These are phyloP conservation scores for Drosophila biarmipes DNA, from an alignment of 1,140 invertebrate genomes.

Conservation along the genomic window DNA sequence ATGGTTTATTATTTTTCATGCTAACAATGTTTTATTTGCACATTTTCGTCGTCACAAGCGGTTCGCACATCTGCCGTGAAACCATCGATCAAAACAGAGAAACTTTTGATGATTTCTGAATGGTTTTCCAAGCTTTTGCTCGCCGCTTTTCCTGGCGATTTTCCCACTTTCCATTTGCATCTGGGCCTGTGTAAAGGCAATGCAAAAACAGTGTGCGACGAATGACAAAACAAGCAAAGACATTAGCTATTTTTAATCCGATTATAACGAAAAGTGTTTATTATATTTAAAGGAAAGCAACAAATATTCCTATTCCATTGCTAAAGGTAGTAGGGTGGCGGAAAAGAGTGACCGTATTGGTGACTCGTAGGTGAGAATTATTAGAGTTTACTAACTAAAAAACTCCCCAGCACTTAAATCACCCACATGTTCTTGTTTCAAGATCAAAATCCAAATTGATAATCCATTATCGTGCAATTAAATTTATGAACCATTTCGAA, in stretches of 20 bases:
- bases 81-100: slow-evolving; percentile 42
- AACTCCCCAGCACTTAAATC: slow-evolving; percentile 5
- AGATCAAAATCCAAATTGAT: slow-evolving; percentile 41
- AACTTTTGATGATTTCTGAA: slow-evolving; percentile 36
- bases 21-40: slow-evolving; percentile 22
- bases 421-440: slow-evolving; percentile 25
- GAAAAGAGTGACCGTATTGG: slow-evolving; percentile 47
- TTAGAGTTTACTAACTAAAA: not conserved
- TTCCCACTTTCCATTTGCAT: slow-evolving; percentile 22
- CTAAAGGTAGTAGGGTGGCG: slow-evolving; percentile 58
- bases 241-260: slow-evolving; percentile 78
- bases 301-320: slow-evolving; percentile 60
- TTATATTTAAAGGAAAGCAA: slow-evolving; percentile 70
- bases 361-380: slow-evolving; percentile 2
- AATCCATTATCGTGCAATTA: slow-evolving; percentile 29
- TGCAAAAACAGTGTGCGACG: slow-evolving; percentile 42
- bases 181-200: slow-evolving; percentile 46
- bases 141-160: slow-evolving; percentile 18
- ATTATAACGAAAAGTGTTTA: slow-evolving; percentile 77
- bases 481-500: slow-evolving; percentile 43
- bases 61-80: slow-evolving; percentile 29
- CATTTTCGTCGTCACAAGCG: slow-evolving; percentile 8
- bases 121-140: slow-evolving; percentile 48
- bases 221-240: slow-evolving; percentile 51
- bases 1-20: slow-evolving; percentile 27